phyloP scores from a whole-genome alignment of 2,113 vertebrate species.

The Takifugu flavidus region DNA sequence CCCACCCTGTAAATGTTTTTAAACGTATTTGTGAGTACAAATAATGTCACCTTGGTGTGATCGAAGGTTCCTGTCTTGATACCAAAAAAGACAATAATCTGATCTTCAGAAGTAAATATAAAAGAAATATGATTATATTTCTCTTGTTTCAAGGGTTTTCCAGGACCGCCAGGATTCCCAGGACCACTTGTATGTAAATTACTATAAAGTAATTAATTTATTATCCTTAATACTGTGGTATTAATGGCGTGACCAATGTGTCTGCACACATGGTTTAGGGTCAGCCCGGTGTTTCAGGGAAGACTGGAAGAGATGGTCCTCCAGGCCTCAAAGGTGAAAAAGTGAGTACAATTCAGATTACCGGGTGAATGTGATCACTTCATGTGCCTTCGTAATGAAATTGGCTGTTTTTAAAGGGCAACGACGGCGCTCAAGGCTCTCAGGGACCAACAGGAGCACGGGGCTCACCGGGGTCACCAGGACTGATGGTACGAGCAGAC shows the following conservation, averaged over 20 bases:
- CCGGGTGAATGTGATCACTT: background rate
- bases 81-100: background rate
- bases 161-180: slow-evolving; percentile 89
- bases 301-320: slow-evolving; percentile 79
- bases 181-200: slow-evolving; percentile 82
- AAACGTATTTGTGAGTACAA: no score
- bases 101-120: background rate
- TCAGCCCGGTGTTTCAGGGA: slow-evolving; percentile 84
- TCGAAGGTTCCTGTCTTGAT: no score
- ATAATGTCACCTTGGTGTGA: no score
- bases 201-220: background rate
- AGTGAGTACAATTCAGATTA: slow-evolving; percentile 57
- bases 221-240: background rate
- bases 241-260: background rate
- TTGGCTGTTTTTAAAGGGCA: slow-evolving; percentile 74
- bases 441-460: slow-evolving; percentile 76
- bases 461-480: slow-evolving; percentile 82
- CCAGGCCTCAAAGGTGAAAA: slow-evolving; percentile 84
- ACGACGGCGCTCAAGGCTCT: slow-evolving; percentile 79
- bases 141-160: slow-evolving; percentile 80
- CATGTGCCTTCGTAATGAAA: slow-evolving; percentile 3
- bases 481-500: slow-evolving; percentile 64
- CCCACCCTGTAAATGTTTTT: no score
- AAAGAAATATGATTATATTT: background rate
- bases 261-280: slow-evolving; percentile 73